Base-by-base conservation (phyloP, 2,888 invertebrate species). In the Gastracanthus pulcherrimus region DNA sequence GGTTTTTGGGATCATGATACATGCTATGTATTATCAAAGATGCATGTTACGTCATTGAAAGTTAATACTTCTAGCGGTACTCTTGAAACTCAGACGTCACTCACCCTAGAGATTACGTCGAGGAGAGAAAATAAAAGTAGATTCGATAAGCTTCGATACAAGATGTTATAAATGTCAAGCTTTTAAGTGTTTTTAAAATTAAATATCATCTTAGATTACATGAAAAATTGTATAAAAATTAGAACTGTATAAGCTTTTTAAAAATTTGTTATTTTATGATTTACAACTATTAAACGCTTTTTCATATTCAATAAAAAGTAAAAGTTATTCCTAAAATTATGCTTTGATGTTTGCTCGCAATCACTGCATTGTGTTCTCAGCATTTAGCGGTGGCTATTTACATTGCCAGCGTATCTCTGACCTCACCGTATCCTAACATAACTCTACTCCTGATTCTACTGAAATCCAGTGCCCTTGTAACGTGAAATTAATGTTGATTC, bases 401-500 rank as follows among this genome's bases (percentile, higher is more conserved):
- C 71, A 55, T 38, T 23, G 38, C 2, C 70, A 34, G 9, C 31
- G 19, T 51, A 71, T n/a, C n/a, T n/a, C n/a, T n/a, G n/a, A n/a
- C 38, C 58, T 71, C 71, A 23, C 11, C 29, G 38, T 29, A 38
- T 29, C 36, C 60, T 62, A 72, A 72, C 60, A 72, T 72, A 72
- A 60, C 60, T 45, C 72, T 72, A 16, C 29, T 13, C 26, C 41
- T 19, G 60, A 58, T 72, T 58, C 41, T n/a, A 41, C 60, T 16
- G 60, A 26, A 60, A 58, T 48, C 62, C 31, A 34, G 34, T 41
- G 45, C 55, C 45, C 55, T 62, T n/a, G n/a, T n/a, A 62, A 29
- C 11, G 16, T 4, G 23, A 45, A 74, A 74, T 74, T 62, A 74
- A 62, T 74, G 74, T 62, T 74, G 45, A 74, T 31, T 74, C 74